Percentiles rank a stretch among this genome's conserved stretches.
Conservation (phyloP, 2,888 invertebrate species). For the Leptopilina myrica region DNA sequence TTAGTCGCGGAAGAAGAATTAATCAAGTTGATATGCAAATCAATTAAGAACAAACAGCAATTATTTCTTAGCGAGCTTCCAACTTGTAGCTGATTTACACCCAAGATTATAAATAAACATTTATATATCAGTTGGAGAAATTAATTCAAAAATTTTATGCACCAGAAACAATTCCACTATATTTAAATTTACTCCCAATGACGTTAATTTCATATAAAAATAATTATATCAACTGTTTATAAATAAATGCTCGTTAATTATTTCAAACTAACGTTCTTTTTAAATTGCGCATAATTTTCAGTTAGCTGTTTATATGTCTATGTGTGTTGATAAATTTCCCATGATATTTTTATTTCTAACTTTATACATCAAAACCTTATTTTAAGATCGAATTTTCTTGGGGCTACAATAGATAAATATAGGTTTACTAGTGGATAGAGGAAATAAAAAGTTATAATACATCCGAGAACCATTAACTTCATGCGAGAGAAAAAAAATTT, state of each 20-base stretch:
- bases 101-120: background rate
- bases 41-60: background rate
- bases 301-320: too few relatives aligned
- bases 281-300: too few relatives aligned
- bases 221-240: too few relatives aligned
- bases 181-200: background rate
- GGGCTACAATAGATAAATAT: conserved; percentile 10
- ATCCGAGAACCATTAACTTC: conserved; percentile 17
- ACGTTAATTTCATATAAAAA: too few relatives aligned
- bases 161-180: background rate
- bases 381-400: background rate
- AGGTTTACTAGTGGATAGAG: background rate
- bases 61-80: background rate
- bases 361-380: background rate
- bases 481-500: conserved; percentile 10
- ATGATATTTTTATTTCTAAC: background rate
- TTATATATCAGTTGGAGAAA: background rate
- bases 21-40: background rate
- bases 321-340: background rate
- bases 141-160: background rate
- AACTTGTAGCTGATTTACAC: background rate
- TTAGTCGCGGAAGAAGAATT: too few relatives aligned
- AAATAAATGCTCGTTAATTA: too few relatives aligned
- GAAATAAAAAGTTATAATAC: conserved; percentile 22
- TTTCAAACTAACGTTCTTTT: background rate